phyloP scores from a whole-genome alignment of 2,113 vertebrate genomes.

The Corydoras sp. region DNA sequence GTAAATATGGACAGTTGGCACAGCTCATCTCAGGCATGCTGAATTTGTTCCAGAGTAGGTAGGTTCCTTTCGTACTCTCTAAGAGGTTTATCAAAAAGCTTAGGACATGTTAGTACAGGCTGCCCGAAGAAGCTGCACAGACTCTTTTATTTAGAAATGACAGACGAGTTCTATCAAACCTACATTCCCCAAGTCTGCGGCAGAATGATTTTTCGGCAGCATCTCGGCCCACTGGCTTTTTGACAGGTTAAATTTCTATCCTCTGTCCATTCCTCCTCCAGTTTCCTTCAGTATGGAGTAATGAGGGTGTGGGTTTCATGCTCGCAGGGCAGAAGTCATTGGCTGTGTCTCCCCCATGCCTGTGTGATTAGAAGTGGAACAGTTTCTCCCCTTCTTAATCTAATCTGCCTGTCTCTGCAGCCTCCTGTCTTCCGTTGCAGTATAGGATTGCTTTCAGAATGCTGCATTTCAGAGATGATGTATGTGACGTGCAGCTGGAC shows the following conservation, averaged over 20 bases:
- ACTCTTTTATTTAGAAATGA: conserved; percentile 21
- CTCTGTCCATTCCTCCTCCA: conserved; percentile 2
- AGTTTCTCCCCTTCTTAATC: conserved; percentile 59
- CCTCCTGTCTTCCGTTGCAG: conserved; percentile 51
- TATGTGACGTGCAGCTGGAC: conserved; percentile 51
- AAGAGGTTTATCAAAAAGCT: conserved; percentile 32
- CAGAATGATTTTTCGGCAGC: not conserved
- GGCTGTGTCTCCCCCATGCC: conserved; percentile 48
- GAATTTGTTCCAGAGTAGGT: conserved; percentile 21
- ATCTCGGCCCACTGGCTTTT: not conserved
- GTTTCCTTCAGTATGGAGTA: conserved; percentile 17
- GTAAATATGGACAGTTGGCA: conserved; percentile 44
- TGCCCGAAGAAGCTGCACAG: conserved; percentile 14
- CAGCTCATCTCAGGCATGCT: conserved; percentile 27
- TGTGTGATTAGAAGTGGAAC: conserved; percentile 47
- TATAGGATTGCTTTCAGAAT: conserved; percentile 62
- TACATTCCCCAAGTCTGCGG: not conserved
- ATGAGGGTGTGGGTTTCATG: conserved; percentile 44
- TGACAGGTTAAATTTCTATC: not conserved
- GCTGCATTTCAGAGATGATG: conserved; percentile 56
- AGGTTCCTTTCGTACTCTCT: conserved; percentile 21
- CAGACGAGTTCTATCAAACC: conserved; percentile 15
- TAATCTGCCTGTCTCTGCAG: conserved; percentile 58
- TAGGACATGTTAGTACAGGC: conserved; percentile 29
- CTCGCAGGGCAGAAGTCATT: conserved; percentile 50